Base-by-base conservation (phyloP, 2,888 invertebrate genomes). In the Sarcophaga carnaria region DNA sequence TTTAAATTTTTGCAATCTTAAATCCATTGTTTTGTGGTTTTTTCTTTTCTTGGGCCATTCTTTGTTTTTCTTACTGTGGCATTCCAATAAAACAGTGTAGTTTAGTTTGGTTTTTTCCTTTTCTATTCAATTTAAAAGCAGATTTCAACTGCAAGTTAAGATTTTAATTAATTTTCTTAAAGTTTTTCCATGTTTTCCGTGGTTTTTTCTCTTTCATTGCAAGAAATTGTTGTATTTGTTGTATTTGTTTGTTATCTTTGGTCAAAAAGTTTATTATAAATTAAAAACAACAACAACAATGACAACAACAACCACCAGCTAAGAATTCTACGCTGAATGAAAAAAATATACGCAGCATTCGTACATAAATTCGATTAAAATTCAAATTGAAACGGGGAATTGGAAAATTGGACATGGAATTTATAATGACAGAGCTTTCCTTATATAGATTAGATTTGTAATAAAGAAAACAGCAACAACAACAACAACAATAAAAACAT, bases 81-180 rank as follows among this genome's bases (percentile, higher is more conserved):
- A 37, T 37, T 37, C 37, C 37, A 10, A 37, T 37, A 37, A 37
- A 37, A 37, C 37, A 37, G 37, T 10, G 10, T 8, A 37, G 37
- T 37, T 37, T 2, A 37, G 8, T 37, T 37, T 37, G 8, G 8
- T 37, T 37, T 37, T 2, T 37, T 37, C 37, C 2, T 37, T 37
- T 10, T 37, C 37, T 37, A 37, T 37, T 37, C 37, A 37, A 37
- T 70, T 66, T 72, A 59, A 69, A 84, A 84, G 78, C 69, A 83
- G 87, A 84, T 84, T 87, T 87, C 87, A 78, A 67, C 66, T 75
- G 49, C 37, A 79, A 81, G 87, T 87, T 87, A 87, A 84, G 84
- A 84, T 87, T 87, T 87, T 84, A 87, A 87, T 87, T 87, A 87
- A 87, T 87, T 87, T 87, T 87, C 87, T 83, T 75, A 78, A 78